Base-by-base conservation (phyloP, 2,113 vertebrate species). In the Scopus umbretta region DNA sequence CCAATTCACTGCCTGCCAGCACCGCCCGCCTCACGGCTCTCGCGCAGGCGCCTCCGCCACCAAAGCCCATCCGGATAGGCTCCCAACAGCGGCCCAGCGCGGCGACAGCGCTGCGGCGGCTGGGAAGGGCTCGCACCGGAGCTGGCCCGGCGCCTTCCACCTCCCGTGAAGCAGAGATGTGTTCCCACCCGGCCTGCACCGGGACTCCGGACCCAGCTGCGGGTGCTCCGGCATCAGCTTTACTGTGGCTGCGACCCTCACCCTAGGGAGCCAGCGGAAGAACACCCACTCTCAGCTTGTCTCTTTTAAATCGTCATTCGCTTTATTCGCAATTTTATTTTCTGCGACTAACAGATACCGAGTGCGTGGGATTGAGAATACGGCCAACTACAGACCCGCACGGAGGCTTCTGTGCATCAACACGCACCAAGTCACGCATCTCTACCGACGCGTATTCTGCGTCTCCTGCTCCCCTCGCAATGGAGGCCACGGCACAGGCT, bases 201-300 rank as follows among this genome's bases (percentile, higher is more conserved):
- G 45, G 13, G 8, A 5, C 2, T 3, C 16, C 43, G 0, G 34
- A 0, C 2, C 6, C 11, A 2, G 40, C 76, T 1, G 6, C 0
- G 36, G 7, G 7, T 2, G 21, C 42, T 40, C 52, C 20, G 26
- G 32, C 10, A 10, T 2, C n/a, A 6, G 52, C 68, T 2, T 23
- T 2, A 1, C 42, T 4, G 42, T 3, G 16, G 42, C 45, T 3
- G 9, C 7, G 43, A 29, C 5, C 27, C 32, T 11, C 52, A 8
- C 26, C 21, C 61, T 7, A n/a, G 2, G 47, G 13, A 30, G 82
- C 22, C 16, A 5, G 52, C 16, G 0, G 3, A 3, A 4, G 16
- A n/a, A 11, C 53, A 10, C 4, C 53, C 7, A 4, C 7, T 1
- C 26, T 7, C 68, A 2, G 23, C n/a, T 2, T 5, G 13, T 6